These are phyloP conservation scores for Metalampra italica DNA, from an alignment of 2,888 invertebrate species.

Conservation along the genomic window DNA sequence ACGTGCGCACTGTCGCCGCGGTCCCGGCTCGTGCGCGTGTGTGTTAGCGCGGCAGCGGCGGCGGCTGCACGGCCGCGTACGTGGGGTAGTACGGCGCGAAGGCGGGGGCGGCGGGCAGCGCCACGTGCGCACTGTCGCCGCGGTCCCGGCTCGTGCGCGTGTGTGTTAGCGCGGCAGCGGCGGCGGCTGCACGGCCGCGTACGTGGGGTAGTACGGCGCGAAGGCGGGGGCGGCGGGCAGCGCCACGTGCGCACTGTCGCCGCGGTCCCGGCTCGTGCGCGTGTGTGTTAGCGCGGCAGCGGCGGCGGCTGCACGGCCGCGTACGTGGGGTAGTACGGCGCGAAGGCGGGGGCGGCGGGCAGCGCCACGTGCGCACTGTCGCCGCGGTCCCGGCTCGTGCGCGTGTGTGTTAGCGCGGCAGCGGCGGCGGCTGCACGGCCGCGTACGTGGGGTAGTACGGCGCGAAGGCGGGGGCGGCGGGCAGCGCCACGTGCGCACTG, in stretches of 20 bases:
- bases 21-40: slow-evolving; percentile 76
- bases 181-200: no score
- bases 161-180: no score
- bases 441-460: slow-evolving; percentile 81
- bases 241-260: no score
- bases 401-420: slow-evolving; percentile 20
- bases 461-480: slow-evolving; percentile 71
- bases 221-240: background rate
- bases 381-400: slow-evolving; percentile 80
- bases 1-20: slow-evolving; percentile 80
- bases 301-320: slow-evolving; percentile 78
- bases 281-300: slow-evolving; percentile 20
- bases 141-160: no score
- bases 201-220: background rate
- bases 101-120: no score
- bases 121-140: no score
- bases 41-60: no score
- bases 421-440: slow-evolving; percentile 75
- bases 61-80: no score
- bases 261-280: no score
- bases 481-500: slow-evolving; percentile 74
- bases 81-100: background rate
- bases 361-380: slow-evolving; percentile 78
- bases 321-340: slow-evolving; percentile 78
- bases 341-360: no score